Evolutionary conservation across 2,113 vertebrate genomes (phyloP), one percentile per base, ranked within the genome.

Genomic region (Rattus rattus): DNA sequence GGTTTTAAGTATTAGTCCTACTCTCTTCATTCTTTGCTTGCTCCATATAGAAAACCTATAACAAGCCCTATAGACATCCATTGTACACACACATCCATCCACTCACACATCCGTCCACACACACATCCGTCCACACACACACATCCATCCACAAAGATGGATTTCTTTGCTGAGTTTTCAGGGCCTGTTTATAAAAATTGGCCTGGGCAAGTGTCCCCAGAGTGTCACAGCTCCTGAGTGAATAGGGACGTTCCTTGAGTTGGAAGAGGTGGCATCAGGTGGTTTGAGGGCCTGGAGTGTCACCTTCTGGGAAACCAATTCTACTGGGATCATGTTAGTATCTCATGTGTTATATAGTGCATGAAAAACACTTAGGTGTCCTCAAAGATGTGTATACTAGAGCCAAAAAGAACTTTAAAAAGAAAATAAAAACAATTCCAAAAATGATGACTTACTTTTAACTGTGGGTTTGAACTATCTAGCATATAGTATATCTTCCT

Each of bases 361-460:
- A 43, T 3, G 28, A 76, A 95, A 95, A 84, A 70, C 24, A 70
- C n/a, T 28, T 96, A 95, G 33, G 73, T 86, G n/a, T 96, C 81
- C 92, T 84, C 69, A 77, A 97, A 94, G 26, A 76, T 7, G 3
- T 90, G 10, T 7, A 28, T 61, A 59, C 69, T 61, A 77, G 33
- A 43, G 17, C 49, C 11, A 87, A 86, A 92, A 84, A 69, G 16
- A 39, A 0, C 22, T 77, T 72, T 49, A 72, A 19, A 28, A 63
- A 28, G 4, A 24, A 39, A 69, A 16, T n/a, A 36, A 39, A n/a
- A 22, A 36, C 73, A 54, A 91, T 70, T 81, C 73, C 36, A 88
- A 97, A 93, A 52, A 76, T 54, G 14, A 94, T 93, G 47, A 72
- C 36, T 61, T 76, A 72, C 81, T 95, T 91, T 24, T 54, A 94